Base-by-base conservation (phyloP, 2,888 invertebrate genomes). In the Stenichneumon culpator region DNA sequence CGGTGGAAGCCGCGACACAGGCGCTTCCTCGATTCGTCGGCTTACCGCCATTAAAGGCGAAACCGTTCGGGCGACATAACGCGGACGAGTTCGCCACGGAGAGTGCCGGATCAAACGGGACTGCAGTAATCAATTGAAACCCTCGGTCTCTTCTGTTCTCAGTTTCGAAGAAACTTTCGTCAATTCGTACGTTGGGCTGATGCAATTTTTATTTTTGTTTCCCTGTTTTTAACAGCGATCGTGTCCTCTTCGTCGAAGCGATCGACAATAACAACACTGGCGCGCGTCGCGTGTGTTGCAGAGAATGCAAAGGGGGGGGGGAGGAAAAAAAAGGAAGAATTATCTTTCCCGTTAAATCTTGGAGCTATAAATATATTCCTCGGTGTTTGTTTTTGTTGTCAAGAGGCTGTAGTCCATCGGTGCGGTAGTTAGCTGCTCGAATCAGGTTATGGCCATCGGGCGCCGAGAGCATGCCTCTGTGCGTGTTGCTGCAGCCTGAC, bases 391-490 rank as follows among this genome's bases (percentile, higher is more conserved):
- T 82, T 52, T 82, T 80, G 77, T 85, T 68, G 73, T 82, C 84
- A 70, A 82, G 80, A 74, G 73, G 60, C 39, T 9, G 32, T 28
- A 39, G 54, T 32, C 25, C 60, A 50, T 82, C 60, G 60, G 77
- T 50, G 39, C 63, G 50, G 52, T 47, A 28, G 52, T 47, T 44
- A 60, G 86, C 60, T 79, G 16, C 70, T 69, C 63, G 75, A 90
- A 89, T 90, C 88, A 89, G 90, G 90, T 91, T 91, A 91, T 89
- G 91, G 87, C 87, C 88, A 89, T 89, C 87, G 87, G 86, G 44
- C 44, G 44, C 86, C 22, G 81, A 80, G 88, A 87, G 88, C 88
- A 89, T 89, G 88, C 86, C 87, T 63, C 63, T 63, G 32, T 73
- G 86, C 83, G 87, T 86, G 77, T 74, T 47, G 79, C 80, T 69